Evolutionary conservation across 2,113 vertebrate species (phyloP), one percentile per base, ranked within the genome.

Genomic region (Dolichotis patagonum): DNA sequence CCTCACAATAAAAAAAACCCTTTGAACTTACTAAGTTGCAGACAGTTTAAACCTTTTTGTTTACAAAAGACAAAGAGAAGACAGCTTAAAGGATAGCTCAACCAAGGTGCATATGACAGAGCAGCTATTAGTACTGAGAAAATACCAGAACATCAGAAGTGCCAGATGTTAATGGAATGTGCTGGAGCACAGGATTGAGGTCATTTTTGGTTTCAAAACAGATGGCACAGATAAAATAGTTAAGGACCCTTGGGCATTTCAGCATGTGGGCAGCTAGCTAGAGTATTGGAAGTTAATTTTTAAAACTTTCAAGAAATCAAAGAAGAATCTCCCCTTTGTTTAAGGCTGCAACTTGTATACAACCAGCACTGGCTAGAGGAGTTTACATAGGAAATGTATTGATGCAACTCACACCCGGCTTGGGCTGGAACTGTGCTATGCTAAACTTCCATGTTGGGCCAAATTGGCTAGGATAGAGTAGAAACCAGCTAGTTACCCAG

Each of bases 201-300:
- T 95, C 46, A 91, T 65, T 88, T 93, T 52, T 85, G 32, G 38
- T 60, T 88, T 83, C 49, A 8, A 93, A 90, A 89, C 49, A 90
- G 88, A 75, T 75, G 20, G 62, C 28, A 83, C 7, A 63, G 5
- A 5, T 43, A 97, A 93, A 91, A 80, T 91, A 26, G 24, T 93
- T 78, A 35, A 71, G 94, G 32, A 69, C 11, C 5, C 20, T 38
- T 41, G n/a, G 24, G 49, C 32, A 32, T 97, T 92, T 67, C 62
- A 88, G 11, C 54, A 75, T 73, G 35, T 60, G 32, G 26, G 49
- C 14, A 30, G 35, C 5, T 75, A 65, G 52, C 14, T 41, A 86
- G 73, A 85, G 91, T 46, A 73, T 14, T 69, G 52, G 43, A 77
- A 85, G 26, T 77, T 92, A 86, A 87, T 85, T 90, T 95, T 63